phyloP scores from a whole-genome alignment of 2,797 vertebrate genomes.

The Phalanger gymnotis region DNA sequence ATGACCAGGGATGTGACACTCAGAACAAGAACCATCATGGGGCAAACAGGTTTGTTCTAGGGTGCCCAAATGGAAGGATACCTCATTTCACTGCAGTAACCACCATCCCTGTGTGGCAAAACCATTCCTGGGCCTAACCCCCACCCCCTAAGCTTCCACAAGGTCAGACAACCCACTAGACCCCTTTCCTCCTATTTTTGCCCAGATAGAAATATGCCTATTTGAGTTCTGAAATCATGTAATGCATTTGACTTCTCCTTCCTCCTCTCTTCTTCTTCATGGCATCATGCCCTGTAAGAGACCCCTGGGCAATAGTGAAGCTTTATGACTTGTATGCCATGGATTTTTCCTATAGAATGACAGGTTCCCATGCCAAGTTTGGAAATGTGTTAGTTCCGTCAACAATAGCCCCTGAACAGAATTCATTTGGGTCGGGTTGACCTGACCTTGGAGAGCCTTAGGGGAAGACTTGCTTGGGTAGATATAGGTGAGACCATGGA shows the following conservation, averaged over 20 bases:
- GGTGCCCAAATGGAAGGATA: not conserved
- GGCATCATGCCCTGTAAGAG: constrained; percentile 37
- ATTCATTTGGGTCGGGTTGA: constrained; percentile 30
- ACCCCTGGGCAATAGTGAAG: not conserved
- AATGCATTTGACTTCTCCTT: constrained; percentile 24
- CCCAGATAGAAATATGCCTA: not conserved
- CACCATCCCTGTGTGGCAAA: not conserved
- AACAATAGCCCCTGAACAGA: constrained; percentile 1
- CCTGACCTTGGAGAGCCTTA: constrained; percentile 26
- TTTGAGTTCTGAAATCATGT: not conserved
- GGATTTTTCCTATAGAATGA: not conserved
- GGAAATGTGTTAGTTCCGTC: not conserved
- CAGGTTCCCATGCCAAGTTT: constrained; percentile 17
- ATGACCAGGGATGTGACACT: not conserved
- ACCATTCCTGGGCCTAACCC: not conserved
- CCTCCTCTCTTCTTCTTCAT: constrained; percentile 13
- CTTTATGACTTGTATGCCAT: constrained; percentile 15
- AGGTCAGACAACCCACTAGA: not conserved
- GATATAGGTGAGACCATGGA: constrained; percentile 3
- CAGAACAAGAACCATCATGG: not conserved
- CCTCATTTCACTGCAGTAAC: not conserved
- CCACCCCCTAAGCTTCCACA: not conserved
- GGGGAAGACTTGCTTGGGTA: constrained; percentile 17
- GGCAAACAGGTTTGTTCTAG: not conserved
- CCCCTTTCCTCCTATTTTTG: not conserved